Evolutionary conservation across 2,113 vertebrate species (phyloP), one percentile per base, ranked within the genome.

Genomic region (Channa argus): DNA sequence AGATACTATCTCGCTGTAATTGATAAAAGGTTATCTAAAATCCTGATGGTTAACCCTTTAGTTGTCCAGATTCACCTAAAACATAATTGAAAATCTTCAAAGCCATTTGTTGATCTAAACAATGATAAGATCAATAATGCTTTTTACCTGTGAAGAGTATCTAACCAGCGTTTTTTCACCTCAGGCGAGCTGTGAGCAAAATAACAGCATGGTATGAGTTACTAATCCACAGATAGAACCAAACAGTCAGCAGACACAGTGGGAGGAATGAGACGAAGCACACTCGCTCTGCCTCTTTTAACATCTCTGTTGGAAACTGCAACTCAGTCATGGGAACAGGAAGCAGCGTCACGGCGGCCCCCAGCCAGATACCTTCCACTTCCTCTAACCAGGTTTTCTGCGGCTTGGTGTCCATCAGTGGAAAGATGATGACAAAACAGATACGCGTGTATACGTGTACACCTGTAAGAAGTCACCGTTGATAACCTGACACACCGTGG

Each of bases 271-370:
- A 93, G 62, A 67, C 39, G 15, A 63, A 39, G 36, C 2, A 36
- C 47, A 44, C 53, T 66, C 41, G 77, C 74, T 1, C 88, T 46
- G 77, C 14, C 77, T 73, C 90, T 88, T 62, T 95, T 97, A 93
- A 84, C 68, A 87, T 59, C 58, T 89, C 74, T 69, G 89, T 13
- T 76, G 90, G 95, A 97, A 96, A 95, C 82, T 93, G 87, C 92
- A 85, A 86, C 60, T 56, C 79, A 82, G 78, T 94, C 83, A 93
- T 82, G 75, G 91, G 90, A 86, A 88, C 93, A 97, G 97, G 97
- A 97, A 98, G 91, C 78, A 86, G 64, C 95, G 92, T 97, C 96
- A 97, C 61, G 94, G 95, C 83, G 88, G 88, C 85, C 87, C 87
- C 84, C 6, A 8, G 63, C 39, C 6, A 51, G 73, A 85, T 80